These are phyloP conservation scores for Notolepis coatsorum DNA, from an alignment of 2,797 vertebrate genomes.

Conservation along the genomic window DNA sequence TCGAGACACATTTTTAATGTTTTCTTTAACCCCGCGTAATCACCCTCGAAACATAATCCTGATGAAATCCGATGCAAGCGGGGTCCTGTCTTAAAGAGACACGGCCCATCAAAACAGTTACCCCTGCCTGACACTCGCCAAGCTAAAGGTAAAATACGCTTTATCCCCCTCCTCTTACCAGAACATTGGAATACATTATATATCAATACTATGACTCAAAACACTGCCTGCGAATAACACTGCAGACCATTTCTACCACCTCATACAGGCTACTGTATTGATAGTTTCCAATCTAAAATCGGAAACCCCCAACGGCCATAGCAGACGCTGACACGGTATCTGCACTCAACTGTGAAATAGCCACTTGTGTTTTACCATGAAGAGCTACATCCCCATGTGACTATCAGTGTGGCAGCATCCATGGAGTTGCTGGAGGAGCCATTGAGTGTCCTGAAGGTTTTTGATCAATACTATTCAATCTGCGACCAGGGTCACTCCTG, in stretches of 20 bases:
- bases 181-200: slow-evolving; percentile 11
- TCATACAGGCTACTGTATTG: slow-evolving; percentile 10
- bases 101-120: no score
- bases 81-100: slow-evolving; percentile 37
- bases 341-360: slow-evolving; percentile 75
- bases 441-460: slow-evolving; percentile 56
- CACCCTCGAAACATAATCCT: slow-evolving; percentile 50
- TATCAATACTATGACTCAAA: neutral
- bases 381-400: slow-evolving; percentile 66
- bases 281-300: slow-evolving; percentile 39
- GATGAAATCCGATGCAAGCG: slow-evolving; percentile 53
- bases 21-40: neutral
- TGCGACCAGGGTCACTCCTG: slow-evolving; percentile 46
- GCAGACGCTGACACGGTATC: slow-evolving; percentile 63
- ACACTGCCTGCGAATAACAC: neutral
- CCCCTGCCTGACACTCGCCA: no score
- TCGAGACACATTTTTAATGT: neutral
- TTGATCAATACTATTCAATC: slow-evolving; percentile 80
- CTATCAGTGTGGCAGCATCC: slow-evolving; percentile 27
- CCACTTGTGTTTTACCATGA: slow-evolving; percentile 70
- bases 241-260: slow-evolving; percentile 20
- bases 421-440: slow-evolving; percentile 38
- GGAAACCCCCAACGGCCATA: slow-evolving; percentile 39
- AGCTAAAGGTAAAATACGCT: slow-evolving; percentile 19
- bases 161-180: slow-evolving; percentile 8